Evolutionary conservation across 92 coral and sea anemone genomes (phyloP), one percentile per base, ranked within the genome.

Genomic region (Phymanthus crucifer): DNA sequence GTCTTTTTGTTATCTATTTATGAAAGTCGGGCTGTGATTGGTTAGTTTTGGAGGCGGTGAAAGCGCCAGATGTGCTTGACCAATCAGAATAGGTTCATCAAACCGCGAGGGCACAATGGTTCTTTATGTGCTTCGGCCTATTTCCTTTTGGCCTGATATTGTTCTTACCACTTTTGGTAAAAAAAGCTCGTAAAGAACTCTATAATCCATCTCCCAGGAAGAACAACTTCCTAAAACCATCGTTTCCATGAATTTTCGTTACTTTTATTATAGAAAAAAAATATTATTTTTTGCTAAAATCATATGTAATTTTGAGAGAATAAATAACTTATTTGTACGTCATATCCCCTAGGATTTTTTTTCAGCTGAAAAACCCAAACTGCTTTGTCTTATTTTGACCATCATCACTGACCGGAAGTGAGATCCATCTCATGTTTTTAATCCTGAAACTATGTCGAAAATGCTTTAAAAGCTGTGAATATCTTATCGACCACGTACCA

Each of bases 31-130:
- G n/a, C 11, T 47, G 46, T 87, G 81, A 87, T 87, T 87, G 91
- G 91, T 70, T 36, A 74, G 70, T 45, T 21, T 13, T 17, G 36
- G 45, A 57, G 77, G 77, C 85, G 73, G 66, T 38, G 46, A 81
- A n/a, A 23, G n/a, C 75, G 88, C 47, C 91, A 87, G 91, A 87
- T 87, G 91, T 87, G 74, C 77, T 73, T n/a, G 72, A 48, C 90
- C 90, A 87, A 87, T 87, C 80, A 61, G 16, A 61, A 61, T 14
- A 29, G 27, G 34, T 24, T 61, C 11, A 11, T 3, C 7, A 2
- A 24, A 61, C 34, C 36, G 17, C 34, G 23, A 29, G 6, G 9
- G 3, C 16, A 85, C 52, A 61, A 64, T 32, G 38, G 56, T 27
- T 38, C 40, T 78, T 87, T 87, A 83, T 83, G 65, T 29, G 80